Base-by-base conservation (phyloP, 2,113 vertebrate genomes). In the Mobula birostris region DNA sequence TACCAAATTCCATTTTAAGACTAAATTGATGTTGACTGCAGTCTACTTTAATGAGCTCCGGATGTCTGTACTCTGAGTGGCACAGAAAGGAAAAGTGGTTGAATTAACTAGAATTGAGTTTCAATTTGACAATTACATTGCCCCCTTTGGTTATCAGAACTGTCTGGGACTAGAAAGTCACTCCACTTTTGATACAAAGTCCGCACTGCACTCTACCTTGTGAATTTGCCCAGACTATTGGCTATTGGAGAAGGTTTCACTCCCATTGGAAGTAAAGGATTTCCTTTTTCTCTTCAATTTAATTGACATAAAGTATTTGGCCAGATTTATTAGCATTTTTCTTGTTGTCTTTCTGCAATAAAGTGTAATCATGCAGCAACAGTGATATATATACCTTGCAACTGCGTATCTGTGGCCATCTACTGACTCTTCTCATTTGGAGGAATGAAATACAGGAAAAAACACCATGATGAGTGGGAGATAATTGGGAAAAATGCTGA, bases 1-100 rank as follows among this genome's bases (percentile, higher is more conserved):
- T 74, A 74, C 68, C 36, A 24, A 93, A 66, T 93, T 93, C 61
- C 14, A 90, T 63, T 66, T 90, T 66, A 90, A 19, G n/a, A 90
- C 63, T 93, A 93, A 93, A 74, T 93, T 93, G 91, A 93, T 72
- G 68, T 93, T 93, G 91, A 93, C 70, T 29, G 91, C 70, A 74
- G 24, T 74, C 9, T 36, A 76, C 36, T 76, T 72, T 93, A 93
- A 93, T 93, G 91, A 74, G 32, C 90, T 92, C 68, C 90, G 66
- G 68, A 92, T 92, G 90, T 90, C 58, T 90, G 61, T n/a, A 48
- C 40, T 93, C 9, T 93, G 90, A 72, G 66, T 61, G 4, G 68
- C 70, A 40, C 40, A 56, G 32, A 76, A 93, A 17, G 72, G 66
- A 72, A 93, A 93, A 56, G 91, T 76, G 6, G 70, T 29, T 93